These are phyloP conservation scores for Caerostris darwini DNA, from an alignment of 1,140 invertebrate species.

Conservation along the genomic window DNA sequence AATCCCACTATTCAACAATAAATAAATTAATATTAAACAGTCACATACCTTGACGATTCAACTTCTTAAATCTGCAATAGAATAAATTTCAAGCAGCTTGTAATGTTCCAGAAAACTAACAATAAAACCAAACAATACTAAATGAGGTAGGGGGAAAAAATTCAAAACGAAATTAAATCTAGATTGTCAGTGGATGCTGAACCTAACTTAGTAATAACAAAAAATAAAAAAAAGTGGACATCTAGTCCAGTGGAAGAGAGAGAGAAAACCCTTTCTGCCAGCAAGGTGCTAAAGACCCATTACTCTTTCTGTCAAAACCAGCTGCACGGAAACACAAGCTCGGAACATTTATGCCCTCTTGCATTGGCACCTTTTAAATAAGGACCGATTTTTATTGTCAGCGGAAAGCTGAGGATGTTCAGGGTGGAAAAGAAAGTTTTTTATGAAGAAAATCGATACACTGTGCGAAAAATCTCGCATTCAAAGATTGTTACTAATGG, in stretches of 20 bases:
- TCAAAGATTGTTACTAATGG: neutral
- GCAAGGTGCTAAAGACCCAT: conserved; percentile 70
- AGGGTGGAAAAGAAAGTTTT: conserved; percentile 3
- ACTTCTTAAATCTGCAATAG: too few species aligned
- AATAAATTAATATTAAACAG: too few species aligned
- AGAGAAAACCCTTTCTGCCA: conserved; percentile 45
- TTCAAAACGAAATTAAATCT: neutral
- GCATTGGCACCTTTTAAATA: conserved; percentile 68
- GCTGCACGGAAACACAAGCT: conserved; percentile 36
- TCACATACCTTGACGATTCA: too few species aligned
- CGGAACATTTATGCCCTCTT: conserved; percentile 65
- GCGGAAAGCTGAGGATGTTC: neutral
- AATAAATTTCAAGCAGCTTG: too few species aligned
- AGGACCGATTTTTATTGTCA: conserved; percentile 61
- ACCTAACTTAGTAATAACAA: neutral
- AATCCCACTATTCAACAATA: too few species aligned
- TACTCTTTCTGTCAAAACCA: conserved; percentile 71
- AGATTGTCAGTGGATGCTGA: neutral
- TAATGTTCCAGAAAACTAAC: too few species aligned
- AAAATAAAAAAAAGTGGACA: conserved; percentile 57
- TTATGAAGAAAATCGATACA: neutral
- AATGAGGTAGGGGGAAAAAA: neutral
- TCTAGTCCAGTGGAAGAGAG: conserved; percentile 4
- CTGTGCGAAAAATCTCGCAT: neutral
- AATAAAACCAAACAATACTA: neutral